phyloP scores from a whole-genome alignment of 2,888 invertebrate genomes.

The Rhorus exstirpatorius region DNA sequence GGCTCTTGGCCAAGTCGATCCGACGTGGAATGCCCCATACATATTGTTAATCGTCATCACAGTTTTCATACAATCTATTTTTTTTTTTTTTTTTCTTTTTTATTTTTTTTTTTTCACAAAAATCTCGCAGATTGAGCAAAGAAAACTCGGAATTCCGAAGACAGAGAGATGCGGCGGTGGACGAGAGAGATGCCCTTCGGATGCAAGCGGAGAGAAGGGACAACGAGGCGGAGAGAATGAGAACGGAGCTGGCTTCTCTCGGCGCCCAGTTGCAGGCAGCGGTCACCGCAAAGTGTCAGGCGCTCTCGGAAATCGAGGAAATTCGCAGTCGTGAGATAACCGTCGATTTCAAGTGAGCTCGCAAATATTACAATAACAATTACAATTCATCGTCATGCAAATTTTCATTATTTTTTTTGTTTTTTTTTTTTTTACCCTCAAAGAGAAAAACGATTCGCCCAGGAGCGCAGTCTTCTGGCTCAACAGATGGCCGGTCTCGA shows the following conservation, averaged over 20 bases:
- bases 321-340: conserved; percentile 93
- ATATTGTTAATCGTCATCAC: too few relatives aligned
- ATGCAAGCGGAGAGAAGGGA: conserved; percentile 91
- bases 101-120: conserved; percentile 4
- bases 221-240: conserved; percentile 91
- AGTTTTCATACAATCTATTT: too few relatives aligned
- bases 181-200: conserved; percentile 92
- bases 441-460: conserved; percentile 93
- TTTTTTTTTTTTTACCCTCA: conserved; percentile 19
- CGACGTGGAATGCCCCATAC: too few relatives aligned
- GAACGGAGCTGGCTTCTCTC: conserved; percentile 90
- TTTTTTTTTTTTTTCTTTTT: too few relatives aligned
- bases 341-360: conserved; percentile 90
- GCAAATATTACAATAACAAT: not conserved
- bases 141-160: conserved; percentile 90
- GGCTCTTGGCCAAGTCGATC: too few relatives aligned
- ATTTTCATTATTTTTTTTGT: conserved; percentile 24
- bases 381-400: not conserved
- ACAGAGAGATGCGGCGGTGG: conserved; percentile 90
- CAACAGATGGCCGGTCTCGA: conserved; percentile 93
- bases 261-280: conserved; percentile 92
- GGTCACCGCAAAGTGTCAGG: conserved; percentile 94
- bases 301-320: conserved; percentile 93
- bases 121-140: conserved; percentile 87
- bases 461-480: conserved; percentile 92